Base-by-base conservation (phyloP, 2,113 vertebrate genomes). In the Acinonyx jubatus region DNA sequence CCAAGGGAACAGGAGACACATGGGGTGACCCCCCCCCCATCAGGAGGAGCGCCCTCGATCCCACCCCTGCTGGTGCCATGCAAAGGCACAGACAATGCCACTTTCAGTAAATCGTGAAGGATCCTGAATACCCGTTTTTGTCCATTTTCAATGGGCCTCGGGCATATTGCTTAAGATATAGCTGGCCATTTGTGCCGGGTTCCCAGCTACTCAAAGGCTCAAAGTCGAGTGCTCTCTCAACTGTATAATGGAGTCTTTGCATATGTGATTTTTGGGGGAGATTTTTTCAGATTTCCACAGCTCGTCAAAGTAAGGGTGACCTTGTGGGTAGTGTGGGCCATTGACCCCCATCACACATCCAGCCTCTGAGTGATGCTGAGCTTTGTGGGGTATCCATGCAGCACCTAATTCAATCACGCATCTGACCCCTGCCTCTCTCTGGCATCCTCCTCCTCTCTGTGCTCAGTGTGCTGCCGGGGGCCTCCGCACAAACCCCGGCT, bases 331-430 rank as follows among this genome's bases (percentile, higher is more conserved):
- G 98, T 31, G 4, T 84, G 98, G 97, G 97, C 98, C 98, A 98
- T 98, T 99, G 98, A 99, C 99, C 98, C 98, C 98, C 98, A 98
- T 98, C 99, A 98, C 99, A 99, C 99, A 98, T 99, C 98, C 98
- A 79, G 96, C 96, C 96, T 98, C 97, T 99, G 99, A 99, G 97
- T 99, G 99, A 99, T 99, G 99, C 99, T 97, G 97, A 52, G 97
- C 98, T 99, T 99, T 99, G 99, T 98, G 98, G 99, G 98, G 98
- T 99, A 99, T 98, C 99, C 99, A 99, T 98, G 99, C 99, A 13
- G 98, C 21, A 41, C 92, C 98, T 99, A 99, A 99, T 99, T 99
- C 98, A 98, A 98, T 99, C 98, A 98, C 96, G 96, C 96, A 94
- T 92, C 97, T 98, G 98, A 98, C 98, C 98, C 98, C 95, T 52